phyloP scores from a whole-genome alignment of 2,888 invertebrate genomes.

The Cataglyphis altisquamis region DNA sequence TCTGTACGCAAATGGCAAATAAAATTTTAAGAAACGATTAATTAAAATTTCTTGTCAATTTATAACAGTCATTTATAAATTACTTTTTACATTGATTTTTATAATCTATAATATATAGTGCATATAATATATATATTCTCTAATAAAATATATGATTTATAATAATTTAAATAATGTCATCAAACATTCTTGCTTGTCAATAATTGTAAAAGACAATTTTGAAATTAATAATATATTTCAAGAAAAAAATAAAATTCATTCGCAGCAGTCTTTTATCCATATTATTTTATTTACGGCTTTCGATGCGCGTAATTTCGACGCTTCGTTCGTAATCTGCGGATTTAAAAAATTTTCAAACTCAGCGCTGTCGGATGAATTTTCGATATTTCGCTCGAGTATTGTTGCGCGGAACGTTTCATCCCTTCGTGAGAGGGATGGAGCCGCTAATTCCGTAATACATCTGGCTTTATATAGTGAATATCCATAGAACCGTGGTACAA shows the following conservation, averaged over 20 bases:
- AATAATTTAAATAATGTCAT: not conserved
- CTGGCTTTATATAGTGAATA: conserved; percentile 21
- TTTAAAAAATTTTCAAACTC: conserved; percentile 44
- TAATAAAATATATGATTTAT: not conserved
- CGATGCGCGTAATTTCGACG: conserved; percentile 26
- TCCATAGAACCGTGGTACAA: conserved; percentile 38
- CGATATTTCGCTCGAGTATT: conserved; percentile 50
- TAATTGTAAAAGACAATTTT: conserved; percentile 14
- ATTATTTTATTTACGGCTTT: conserved; percentile 35
- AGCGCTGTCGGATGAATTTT: conserved; percentile 38
- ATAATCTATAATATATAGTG: not conserved
- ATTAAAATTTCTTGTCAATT: not conserved
- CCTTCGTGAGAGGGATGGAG: conserved; percentile 36
- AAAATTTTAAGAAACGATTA: not conserved
- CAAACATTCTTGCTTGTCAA: not conserved
- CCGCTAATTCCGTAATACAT: conserved; percentile 47
- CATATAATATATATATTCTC: not conserved
- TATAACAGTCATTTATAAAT: not conserved
- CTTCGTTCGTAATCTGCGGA: conserved; percentile 36
- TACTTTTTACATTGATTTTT: not conserved
- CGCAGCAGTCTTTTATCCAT: not conserved
- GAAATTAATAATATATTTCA: not conserved
- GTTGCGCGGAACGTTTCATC: conserved; percentile 19
- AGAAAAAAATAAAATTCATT: not conserved
- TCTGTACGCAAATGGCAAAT: not conserved